Evolutionary conservation across 2,797 vertebrate species (phyloP).

Genomic region (Neoniphon sammara): DNA sequence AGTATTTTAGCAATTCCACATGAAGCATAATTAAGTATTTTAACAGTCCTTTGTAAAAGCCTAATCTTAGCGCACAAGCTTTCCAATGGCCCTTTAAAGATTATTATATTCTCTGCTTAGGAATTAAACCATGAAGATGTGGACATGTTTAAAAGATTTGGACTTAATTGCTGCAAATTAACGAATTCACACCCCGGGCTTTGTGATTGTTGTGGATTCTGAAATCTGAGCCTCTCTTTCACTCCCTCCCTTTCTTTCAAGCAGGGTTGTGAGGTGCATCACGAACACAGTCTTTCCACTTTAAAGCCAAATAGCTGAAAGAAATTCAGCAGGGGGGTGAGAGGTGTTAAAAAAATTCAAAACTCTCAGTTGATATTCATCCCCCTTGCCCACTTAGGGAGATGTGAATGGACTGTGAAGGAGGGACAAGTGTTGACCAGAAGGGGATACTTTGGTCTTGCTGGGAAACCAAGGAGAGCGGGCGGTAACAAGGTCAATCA

Average conservation of each 20-base stretch:
- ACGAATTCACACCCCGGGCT: slow-evolving; percentile 45
- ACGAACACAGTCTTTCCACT: slow-evolving; percentile 10
- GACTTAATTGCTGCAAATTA: slow-evolving; percentile 66
- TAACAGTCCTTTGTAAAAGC: slow-evolving; percentile 2
- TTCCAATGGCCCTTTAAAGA: slow-evolving; percentile 46
- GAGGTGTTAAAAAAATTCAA: slow-evolving; percentile 10
- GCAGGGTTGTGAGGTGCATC: slow-evolving; percentile 29
- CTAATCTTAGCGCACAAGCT: slow-evolving; percentile 39
- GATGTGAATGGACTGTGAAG: slow-evolving; percentile 47
- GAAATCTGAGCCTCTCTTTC: neutral
- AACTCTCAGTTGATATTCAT: neutral
- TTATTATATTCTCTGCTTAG: slow-evolving; percentile 26
- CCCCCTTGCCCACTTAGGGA: slow-evolving; percentile 15
- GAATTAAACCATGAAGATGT: slow-evolving; percentile 40
- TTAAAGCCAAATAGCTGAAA: slow-evolving; percentile 30
- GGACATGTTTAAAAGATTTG: slow-evolving; percentile 51
- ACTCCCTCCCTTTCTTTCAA: slow-evolving; percentile 6
- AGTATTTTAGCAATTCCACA: neutral
- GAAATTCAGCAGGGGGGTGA: neutral
- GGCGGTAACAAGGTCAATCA: slow-evolving; percentile 63
- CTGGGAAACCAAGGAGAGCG: slow-evolving; percentile 20
- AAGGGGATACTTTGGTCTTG: slow-evolving; percentile 16
- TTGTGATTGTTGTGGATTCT: slow-evolving; percentile 34
- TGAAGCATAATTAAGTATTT: neutral
- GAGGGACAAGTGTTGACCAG: slow-evolving; percentile 64